Conservation (phyloP, 92 coral and sea anemone species). For the Palythoa grandiflora region DNA sequence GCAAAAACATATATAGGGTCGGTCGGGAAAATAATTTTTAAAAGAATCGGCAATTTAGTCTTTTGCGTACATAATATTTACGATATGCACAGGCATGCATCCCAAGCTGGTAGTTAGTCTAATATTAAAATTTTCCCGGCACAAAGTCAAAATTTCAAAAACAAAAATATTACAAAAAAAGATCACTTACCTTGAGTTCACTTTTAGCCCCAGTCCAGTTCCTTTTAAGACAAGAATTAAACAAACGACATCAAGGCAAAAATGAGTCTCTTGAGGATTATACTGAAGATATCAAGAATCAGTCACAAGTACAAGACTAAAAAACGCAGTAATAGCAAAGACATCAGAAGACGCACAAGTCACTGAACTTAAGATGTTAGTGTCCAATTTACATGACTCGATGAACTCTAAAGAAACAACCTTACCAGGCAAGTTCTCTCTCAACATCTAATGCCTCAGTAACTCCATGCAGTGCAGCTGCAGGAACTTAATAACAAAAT, state of each 20-base stretch:
- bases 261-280: not conserved
- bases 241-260: not conserved
- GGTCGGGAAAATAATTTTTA: too few relatives aligned
- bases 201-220: not conserved
- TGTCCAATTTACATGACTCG: not conserved
- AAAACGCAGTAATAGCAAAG: not conserved
- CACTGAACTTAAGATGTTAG: not conserved
- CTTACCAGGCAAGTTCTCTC: not conserved
- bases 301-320: not conserved
- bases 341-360: constrained; percentile 1
- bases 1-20: too few relatives aligned
- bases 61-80: too few relatives aligned
- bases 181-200: too few relatives aligned
- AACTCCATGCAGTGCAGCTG: not conserved
- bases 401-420: not conserved
- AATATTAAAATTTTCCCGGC: too few relatives aligned
- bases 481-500: not conserved
- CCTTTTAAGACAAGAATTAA: not conserved
- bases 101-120: too few relatives aligned
- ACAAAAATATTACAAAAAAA: too few relatives aligned
- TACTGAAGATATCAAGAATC: not conserved
- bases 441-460: not conserved
- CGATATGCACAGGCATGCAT: too few relatives aligned
- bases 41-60: too few relatives aligned
- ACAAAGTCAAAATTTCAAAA: too few relatives aligned